phyloP scores from a whole-genome alignment of 1,140 invertebrate species.

The Apis mellifera region Amel_HAv3.1 CM009944.2:7340001-7340500 shows the following conservation, averaged over 20 bases:
- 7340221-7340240: too few relatives aligned
- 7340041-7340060: background rate
- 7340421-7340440: background rate
- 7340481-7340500: background rate
- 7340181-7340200: too few relatives aligned
- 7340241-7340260: too few relatives aligned
- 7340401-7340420: slow-evolving; percentile 29
- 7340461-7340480: background rate
- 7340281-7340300: too few relatives aligned
- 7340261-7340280: too few relatives aligned
- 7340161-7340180: too few relatives aligned
- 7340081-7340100: too few relatives aligned
- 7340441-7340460: background rate
- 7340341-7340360: background rate
- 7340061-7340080: too few relatives aligned
- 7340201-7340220: too few relatives aligned
- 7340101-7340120: too few relatives aligned
- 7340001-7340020: background rate
- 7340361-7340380: background rate
- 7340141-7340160: too few relatives aligned
- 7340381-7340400: slow-evolving; percentile 53
- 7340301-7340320: background rate
- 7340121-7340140: too few relatives aligned
- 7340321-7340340: slow-evolving; percentile 8
- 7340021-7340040: slow-evolving; percentile 24